A percentile compares a stretch with the other conserved stretches of the same genome.
Evolutionary conservation across 64 coral and sea anemone species (phyloP).

Genomic region (Orbicella faveolata): DNA sequence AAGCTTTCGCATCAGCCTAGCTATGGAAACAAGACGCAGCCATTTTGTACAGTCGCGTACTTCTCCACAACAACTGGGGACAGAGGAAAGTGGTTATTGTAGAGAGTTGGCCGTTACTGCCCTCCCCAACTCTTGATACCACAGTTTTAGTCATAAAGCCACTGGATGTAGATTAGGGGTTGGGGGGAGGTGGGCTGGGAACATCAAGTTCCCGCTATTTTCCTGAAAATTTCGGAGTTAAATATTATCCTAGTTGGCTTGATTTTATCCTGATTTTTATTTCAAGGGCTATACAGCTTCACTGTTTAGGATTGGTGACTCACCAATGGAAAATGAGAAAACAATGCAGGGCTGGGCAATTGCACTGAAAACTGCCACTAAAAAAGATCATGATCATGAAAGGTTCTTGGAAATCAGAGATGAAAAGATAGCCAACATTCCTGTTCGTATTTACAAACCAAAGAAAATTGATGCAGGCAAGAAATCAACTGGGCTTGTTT

Average conservation of each 20-base stretch:
- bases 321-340: conserved; percentile 39
- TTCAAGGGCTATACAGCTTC: conserved; percentile 38
- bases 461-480: background rate
- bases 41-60: too few relatives aligned
- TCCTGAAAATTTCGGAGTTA: too few relatives aligned
- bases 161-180: too few relatives aligned
- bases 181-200: too few relatives aligned
- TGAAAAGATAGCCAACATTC: conserved; percentile 73
- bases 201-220: too few relatives aligned
- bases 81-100: too few relatives aligned
- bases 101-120: too few relatives aligned
- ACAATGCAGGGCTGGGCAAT: background rate
- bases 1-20: too few relatives aligned
- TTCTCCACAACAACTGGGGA: too few relatives aligned
- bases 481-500: conserved; percentile 60
- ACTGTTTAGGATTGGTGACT: conserved; percentile 36
- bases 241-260: background rate
- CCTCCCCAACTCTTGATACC: too few relatives aligned
- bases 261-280: background rate
- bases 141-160: too few relatives aligned
- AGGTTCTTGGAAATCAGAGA: conserved; percentile 50
- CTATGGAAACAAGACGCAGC: too few relatives aligned
- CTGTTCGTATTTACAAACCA: conserved; percentile 83
- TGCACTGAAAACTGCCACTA: background rate
- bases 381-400: conserved; percentile 9